These are phyloP conservation scores for Dendrocincla fuliginosa DNA, from an alignment of 2,797 vertebrate genomes.

Conservation along the genomic window DNA sequence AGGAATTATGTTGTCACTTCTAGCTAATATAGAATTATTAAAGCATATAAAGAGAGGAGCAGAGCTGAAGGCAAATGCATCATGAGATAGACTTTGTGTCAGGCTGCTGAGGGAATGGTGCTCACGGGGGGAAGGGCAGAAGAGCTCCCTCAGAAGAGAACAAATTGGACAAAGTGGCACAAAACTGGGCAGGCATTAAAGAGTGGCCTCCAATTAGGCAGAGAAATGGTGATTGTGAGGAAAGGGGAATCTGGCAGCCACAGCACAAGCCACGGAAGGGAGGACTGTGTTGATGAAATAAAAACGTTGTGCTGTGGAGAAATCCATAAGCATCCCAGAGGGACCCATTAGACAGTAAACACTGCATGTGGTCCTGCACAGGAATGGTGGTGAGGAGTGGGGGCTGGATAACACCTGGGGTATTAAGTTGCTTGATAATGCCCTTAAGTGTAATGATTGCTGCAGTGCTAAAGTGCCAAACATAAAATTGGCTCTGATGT, in stretches of 20 bases:
- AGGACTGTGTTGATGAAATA: background rate
- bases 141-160: background rate
- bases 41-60: conserved; percentile 4
- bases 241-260: background rate
- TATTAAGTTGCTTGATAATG: background rate
- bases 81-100: conserved; percentile 56
- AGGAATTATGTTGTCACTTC: conserved; percentile 47
- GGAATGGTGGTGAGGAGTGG: background rate
- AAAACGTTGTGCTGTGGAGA: background rate
- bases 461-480: background rate
- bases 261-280: background rate
- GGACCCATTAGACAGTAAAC: conserved; percentile 39
- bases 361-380: background rate
- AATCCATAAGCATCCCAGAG: background rate
- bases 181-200: background rate
- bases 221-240: background rate
- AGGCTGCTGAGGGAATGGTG: background rate
- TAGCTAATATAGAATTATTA: conserved; percentile 53
- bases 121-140: background rate
- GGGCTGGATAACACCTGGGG: background rate
- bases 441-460: conserved; percentile 4
- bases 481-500: background rate
- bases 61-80: conserved; percentile 22
- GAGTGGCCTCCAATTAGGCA: background rate
- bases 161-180: background rate